A percentile compares a stretch with the other conserved stretches of the same genome.
These are phyloP conservation scores for Adela reaumurella DNA, from an alignment of 2,888 invertebrate species.

Conservation along the genomic window DNA sequence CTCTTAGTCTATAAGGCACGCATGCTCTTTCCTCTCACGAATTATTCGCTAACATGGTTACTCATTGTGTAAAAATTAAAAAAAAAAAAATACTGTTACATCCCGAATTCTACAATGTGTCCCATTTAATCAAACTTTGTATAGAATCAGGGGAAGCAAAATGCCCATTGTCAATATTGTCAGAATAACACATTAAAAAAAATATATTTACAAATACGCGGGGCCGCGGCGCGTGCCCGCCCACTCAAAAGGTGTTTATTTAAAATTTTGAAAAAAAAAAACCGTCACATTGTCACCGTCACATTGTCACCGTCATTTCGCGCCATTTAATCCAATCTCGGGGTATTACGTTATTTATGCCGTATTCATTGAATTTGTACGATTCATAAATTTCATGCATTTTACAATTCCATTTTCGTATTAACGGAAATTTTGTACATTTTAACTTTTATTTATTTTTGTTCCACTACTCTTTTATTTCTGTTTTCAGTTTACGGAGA, in stretches of 20 bases:
- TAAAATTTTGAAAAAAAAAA: conserved; percentile 41
- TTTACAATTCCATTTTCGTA: neutral
- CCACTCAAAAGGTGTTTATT: conserved; percentile 57
- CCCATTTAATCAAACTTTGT: neutral
- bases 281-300: conserved; percentile 44
- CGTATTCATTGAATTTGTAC: neutral
- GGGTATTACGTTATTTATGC: conserved; percentile 20
- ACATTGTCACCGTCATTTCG: conserved; percentile 40
- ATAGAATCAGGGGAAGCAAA: conserved; percentile 11
- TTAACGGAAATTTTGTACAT: no score
- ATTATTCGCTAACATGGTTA: no score
- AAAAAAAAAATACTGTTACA: neutral
- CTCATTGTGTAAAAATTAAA: no score
- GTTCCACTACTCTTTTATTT: no score
- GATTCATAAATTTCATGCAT: neutral
- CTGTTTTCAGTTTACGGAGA: no score
- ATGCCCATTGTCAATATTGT: conserved; percentile 25
- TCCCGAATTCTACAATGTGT: neutral
- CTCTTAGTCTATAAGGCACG: no score
- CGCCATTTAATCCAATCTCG: conserved; percentile 51
- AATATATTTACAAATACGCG: conserved; percentile 52
- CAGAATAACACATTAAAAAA: conserved; percentile 25
- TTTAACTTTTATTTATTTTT: no score
- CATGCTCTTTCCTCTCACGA: no score
- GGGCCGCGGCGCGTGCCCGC: conserved; percentile 28